phyloP scores from a whole-genome alignment of 2,113 vertebrate genomes.

The Lamprotornis superbus region DNA sequence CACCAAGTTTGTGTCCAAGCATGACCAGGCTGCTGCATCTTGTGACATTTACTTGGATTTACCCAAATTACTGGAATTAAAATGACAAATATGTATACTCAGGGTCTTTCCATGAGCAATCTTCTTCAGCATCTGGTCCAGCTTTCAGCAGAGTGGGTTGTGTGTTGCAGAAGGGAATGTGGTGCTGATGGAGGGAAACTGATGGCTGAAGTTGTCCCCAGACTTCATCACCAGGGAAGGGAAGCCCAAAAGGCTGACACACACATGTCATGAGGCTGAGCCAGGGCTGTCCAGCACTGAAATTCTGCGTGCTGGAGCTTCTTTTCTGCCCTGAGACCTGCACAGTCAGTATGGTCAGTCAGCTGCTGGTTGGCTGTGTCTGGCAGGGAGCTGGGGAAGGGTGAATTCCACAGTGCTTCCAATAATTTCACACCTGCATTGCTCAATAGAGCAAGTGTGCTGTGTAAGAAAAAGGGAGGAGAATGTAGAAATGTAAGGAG shows the following conservation, averaged over 20 bases:
- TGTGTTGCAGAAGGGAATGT: not conserved
- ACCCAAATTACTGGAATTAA: not conserved
- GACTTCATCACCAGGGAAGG: not conserved
- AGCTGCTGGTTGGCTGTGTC: not conserved
- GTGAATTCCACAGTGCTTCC: not conserved
- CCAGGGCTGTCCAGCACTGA: not conserved
- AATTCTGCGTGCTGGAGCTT: not conserved
- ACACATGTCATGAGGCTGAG: not conserved
- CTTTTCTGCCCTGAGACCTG: not conserved
- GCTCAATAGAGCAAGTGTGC: not conserved
- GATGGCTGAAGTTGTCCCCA: not conserved
- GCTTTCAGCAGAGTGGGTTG: not conserved
- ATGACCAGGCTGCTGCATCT: not conserved
- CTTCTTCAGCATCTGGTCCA: not conserved
- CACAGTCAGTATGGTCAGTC: accelerated
- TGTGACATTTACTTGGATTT: not conserved
- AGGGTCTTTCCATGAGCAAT: not conserved
- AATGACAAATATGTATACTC: not conserved
- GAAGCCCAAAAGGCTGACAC: not conserved
- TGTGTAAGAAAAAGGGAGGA: not conserved
- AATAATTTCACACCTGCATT: not conserved
- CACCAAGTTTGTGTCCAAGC: not conserved
- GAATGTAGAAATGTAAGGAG: not conserved
- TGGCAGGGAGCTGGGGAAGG: not conserved
- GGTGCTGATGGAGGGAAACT: not conserved